phyloP scores from a whole-genome alignment of 2,797 vertebrate genomes.

The Platyrinchus mystaceus region DNA sequence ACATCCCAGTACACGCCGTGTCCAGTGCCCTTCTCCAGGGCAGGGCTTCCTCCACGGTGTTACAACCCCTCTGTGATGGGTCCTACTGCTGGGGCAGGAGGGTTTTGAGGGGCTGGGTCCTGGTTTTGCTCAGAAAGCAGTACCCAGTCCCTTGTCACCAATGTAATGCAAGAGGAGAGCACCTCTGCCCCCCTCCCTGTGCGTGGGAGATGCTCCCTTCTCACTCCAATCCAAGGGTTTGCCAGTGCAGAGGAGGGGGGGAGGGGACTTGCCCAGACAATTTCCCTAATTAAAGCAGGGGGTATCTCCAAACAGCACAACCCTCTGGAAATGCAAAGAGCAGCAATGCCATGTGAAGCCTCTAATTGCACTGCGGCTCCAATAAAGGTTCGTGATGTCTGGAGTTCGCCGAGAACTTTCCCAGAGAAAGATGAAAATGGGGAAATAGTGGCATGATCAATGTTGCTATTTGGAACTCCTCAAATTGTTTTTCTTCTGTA shows the following conservation, averaged over 20 bases:
- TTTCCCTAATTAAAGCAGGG: background rate
- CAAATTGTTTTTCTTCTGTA: conserved; percentile 61
- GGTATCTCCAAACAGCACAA: background rate
- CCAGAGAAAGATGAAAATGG: background rate
- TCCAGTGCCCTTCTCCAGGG: background rate
- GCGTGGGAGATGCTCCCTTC: background rate
- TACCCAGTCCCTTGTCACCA: background rate
- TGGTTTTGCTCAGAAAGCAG: background rate
- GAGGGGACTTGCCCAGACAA: background rate
- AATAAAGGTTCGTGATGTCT: background rate
- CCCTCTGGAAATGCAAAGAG: background rate
- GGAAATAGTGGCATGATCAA: conserved; percentile 47
- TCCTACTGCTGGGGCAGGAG: background rate
- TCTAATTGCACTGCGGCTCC: background rate
- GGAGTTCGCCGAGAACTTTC: background rate
- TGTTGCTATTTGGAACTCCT: conserved; percentile 42
- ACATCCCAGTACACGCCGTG: fast-evolving
- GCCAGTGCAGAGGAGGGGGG: background rate
- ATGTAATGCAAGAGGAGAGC: background rate
- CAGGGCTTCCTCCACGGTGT: fast-evolving
- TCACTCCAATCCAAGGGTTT: background rate
- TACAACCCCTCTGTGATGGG: background rate
- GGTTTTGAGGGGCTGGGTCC: background rate
- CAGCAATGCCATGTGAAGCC: background rate
- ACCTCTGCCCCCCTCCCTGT: background rate